A percentile compares a stretch with the other conserved stretches of the same genome.
phyloP scores from a whole-genome alignment of 1,140 invertebrate genomes.

The Nephotettix cincticeps region DNA sequence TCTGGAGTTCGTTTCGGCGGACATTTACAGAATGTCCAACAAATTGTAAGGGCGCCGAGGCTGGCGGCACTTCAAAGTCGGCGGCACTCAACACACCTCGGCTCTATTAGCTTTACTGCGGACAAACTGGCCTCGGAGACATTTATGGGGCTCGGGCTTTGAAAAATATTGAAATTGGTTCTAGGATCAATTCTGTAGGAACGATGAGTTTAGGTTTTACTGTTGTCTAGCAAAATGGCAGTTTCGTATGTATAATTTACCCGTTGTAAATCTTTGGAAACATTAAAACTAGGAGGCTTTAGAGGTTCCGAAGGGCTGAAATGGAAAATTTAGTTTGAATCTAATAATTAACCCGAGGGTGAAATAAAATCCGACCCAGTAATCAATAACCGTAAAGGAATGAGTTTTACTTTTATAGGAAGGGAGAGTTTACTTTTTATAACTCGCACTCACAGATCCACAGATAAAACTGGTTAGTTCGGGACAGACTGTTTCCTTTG shows the following conservation, averaged over 20 bases:
- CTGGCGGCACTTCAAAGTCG: background rate
- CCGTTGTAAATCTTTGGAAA: background rate
- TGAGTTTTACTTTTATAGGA: too few relatives aligned
- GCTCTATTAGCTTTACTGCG: background rate
- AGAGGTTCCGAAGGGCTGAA: too few relatives aligned
- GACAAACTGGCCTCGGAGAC: background rate
- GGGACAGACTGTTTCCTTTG: too few relatives aligned
- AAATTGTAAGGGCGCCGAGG: background rate
- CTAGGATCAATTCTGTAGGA: background rate
- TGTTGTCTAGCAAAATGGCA: background rate
- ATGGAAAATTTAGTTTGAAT: too few relatives aligned
- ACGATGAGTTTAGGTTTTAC: background rate
- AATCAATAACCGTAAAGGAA: too few relatives aligned
- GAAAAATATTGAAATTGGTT: constrained; percentile 4
- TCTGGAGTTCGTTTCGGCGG: background rate
- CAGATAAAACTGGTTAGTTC: too few relatives aligned
- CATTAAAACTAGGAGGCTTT: too few relatives aligned
- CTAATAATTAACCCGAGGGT: too few relatives aligned
- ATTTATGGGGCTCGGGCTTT: background rate
- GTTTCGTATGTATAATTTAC: background rate
- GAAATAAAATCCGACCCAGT: too few relatives aligned
- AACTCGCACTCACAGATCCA: too few relatives aligned
- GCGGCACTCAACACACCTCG: background rate
- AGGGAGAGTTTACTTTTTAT: too few relatives aligned
- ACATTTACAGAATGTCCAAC: constrained; percentile 7